A percentile compares a stretch with the other conserved stretches of the same genome.
These are phyloP conservation scores for Atherinomorus stipes DNA, from an alignment of 2,113 vertebrate genomes.

Conservation along the genomic window DNA sequence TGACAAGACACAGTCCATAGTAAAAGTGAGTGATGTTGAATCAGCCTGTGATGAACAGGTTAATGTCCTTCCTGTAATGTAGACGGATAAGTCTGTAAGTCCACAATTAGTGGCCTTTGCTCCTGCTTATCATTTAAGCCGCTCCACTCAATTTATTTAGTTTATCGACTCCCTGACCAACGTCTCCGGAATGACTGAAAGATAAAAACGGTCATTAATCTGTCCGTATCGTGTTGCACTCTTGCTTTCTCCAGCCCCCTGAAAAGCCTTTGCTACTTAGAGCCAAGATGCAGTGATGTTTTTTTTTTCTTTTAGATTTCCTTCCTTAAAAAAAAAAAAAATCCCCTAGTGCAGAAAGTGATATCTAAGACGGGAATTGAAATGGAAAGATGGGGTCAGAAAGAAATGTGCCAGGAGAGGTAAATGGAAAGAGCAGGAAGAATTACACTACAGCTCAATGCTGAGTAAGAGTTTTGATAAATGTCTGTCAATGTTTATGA, in stretches of 20 bases:
- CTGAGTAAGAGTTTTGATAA: conserved; percentile 22
- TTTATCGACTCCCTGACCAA: conserved; percentile 3
- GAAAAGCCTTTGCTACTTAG: neutral
- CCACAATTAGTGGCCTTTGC: conserved; percentile 11
- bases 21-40: conserved; percentile 22
- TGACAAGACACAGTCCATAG: conserved; percentile 18
- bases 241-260: neutral
- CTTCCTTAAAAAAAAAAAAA: too few relatives aligned
- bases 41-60: conserved; percentile 33
- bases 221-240: neutral
- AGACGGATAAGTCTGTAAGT: conserved; percentile 6
- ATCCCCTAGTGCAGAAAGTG: neutral
- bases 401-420: neutral
- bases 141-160: conserved; percentile 25
- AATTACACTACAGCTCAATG: neutral
- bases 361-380: neutral
- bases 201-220: conserved; percentile 35
- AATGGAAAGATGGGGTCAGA: neutral
- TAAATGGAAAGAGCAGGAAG: too few relatives aligned
- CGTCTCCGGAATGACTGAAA: conserved; percentile 12
- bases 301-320: neutral
- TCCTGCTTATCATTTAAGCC: conserved; percentile 19
- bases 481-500: conserved; percentile 17
- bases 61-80: conserved; percentile 15
- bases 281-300: neutral